Base-by-base conservation (phyloP, 92 coral and sea anemone species). In the Montipora capitata region DNA sequence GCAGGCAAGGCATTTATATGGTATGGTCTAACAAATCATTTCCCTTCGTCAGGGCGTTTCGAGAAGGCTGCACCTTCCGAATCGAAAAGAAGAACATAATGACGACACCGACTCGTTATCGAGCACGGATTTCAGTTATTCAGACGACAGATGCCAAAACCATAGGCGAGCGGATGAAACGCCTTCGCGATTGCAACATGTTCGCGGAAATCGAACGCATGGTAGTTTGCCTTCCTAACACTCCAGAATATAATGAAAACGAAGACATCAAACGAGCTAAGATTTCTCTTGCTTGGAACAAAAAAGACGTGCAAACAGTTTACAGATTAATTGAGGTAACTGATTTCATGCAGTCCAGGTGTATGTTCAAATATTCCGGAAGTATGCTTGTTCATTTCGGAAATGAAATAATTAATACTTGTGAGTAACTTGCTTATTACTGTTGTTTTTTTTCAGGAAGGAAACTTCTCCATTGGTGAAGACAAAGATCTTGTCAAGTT, bases 181-280 rank as follows among this genome's bases (percentile, higher is more conserved):
- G 64, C 42, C 88, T 90, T 59, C 82, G 18, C 68, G 38, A 49
- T 15, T 14, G 81, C 41, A 84, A 84, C 43, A 84, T 41, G 69
- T 72, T 70, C 42, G 45, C 86, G 1, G 81, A 70, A 5, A 17
- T 90, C 3, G 93, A 79, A 35, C 74, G 68, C 38, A 72, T 90
- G 54, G 56, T 79, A 54, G n/a, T 51, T n/a, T 20, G 82, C 17
- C 78, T 90, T 4, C 91, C 91, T 2, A 68, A 65, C 65, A 49
- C 71, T 10, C 85, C 49, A 20, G 80, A 73, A 43, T 90, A 63
- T 35, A 72, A 17, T 10, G 42, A 72, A 27, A 79, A 85, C 65
- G 91, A 90, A 74, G 71, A 68, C 3, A 74, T 85, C 61, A 74
- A 68, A 58, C 79, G 93, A 8, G 86, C 90, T 52, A 90, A 79